Conservation (phyloP, 2,113 vertebrate species). For the Lagopus muta region DNA sequence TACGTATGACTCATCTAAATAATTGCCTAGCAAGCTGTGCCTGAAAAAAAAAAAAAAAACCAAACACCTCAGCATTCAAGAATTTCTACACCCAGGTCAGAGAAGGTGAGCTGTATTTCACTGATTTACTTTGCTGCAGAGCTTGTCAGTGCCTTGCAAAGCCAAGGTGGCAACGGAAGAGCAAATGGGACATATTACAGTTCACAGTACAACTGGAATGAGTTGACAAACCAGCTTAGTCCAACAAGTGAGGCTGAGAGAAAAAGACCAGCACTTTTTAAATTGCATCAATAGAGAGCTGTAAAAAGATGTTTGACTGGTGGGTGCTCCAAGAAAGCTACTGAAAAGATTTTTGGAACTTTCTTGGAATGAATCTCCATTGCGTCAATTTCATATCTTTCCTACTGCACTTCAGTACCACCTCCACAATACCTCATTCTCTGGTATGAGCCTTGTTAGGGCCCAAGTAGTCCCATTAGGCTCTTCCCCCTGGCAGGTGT, state of each 20-base stretch:
- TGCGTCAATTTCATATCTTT: not conserved
- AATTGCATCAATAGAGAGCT: not conserved
- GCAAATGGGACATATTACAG: not conserved
- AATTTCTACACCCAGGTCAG: constrained; percentile 45
- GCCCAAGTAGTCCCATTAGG: not conserved
- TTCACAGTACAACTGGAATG: not conserved
- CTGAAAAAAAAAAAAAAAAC: not conserved
- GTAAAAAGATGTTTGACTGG: not conserved
- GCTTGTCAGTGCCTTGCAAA: not conserved
- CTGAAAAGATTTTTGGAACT: not conserved
- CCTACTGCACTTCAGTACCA: not conserved
- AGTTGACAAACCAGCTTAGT: not conserved
- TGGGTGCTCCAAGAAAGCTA: not conserved
- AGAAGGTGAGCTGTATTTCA: constrained; percentile 36
- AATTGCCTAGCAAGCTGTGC: constrained; percentile 21
- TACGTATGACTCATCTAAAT: constrained; percentile 45
- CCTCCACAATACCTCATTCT: not conserved
- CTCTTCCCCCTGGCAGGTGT: not conserved
- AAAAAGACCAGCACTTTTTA: not conserved
- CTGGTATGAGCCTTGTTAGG: not conserved
- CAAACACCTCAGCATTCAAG: constrained; percentile 4
- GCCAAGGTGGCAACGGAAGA: not conserved
- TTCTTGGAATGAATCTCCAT: not conserved
- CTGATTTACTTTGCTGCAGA: not conserved
- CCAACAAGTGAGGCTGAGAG: not conserved